Base-by-base conservation (phyloP, 2,797 vertebrate species). In the Neosilurus hyrtlii region DNA sequence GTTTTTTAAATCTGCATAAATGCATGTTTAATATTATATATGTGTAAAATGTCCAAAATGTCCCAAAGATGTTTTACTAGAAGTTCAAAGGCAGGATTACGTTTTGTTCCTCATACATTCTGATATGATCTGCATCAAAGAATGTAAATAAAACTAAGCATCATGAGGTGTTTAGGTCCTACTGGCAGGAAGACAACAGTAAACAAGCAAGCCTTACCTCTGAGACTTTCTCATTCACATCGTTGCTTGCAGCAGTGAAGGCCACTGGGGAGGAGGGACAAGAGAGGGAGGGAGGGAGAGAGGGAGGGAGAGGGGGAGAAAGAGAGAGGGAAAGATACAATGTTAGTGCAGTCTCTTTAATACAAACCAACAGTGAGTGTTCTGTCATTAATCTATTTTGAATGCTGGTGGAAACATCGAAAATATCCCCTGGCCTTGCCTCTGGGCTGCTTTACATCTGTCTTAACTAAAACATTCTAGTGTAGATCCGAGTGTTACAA, bases 141-240 rank as follows among this genome's bases (percentile, higher is more conserved):
- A 20, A 35, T 35, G 18, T 4, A 57, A 57, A 57, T 54, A 74
- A 73, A 54, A 43, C 15, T 49, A 65, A 63, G n/a, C 75, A 78
- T 18, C 43, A 8, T 5, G n/a, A 24, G n/a, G 14, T 37, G 18
- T 63, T 51, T 63, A 65, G 15, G n/a, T 35, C 63, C 15, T 22
- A 79, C 22, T 35, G 35, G 54, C 62, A 43, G 20, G 59, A 15
- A 49, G 78, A 4, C 59, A 26, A 49, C 71, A 74, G 72, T 56
- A 82, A 67, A 83, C 54, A 84, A 71, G 54, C 20, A 79, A 59
- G 73, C 22, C 88, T 87, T 93, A 95, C 94, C 94, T 93, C 89
- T 86, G 83, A 75, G 73, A 75, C 16, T 22, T 74, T 57, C 72
- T 57, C 20, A 3, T 75, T 90, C 52, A 89, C 89, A 87, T 88